Base-by-base conservation (phyloP, 2,797 vertebrate species). In the Coranthus polyacanthus region DNA sequence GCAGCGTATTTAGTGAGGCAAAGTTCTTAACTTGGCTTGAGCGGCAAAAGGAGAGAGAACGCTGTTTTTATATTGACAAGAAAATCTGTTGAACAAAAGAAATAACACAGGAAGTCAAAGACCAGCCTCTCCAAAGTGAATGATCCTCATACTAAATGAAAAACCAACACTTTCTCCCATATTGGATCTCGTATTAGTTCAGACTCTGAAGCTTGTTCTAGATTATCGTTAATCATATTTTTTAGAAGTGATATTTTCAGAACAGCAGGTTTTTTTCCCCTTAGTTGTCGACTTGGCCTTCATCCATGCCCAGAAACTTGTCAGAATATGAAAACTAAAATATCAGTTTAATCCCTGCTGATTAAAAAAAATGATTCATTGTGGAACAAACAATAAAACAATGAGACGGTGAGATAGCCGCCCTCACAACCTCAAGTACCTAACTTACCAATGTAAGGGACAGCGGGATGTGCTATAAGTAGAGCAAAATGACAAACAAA, bases 401-500 rank as follows among this genome's bases (percentile, higher is more conserved):
- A 46, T 20, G 50, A 71, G 15, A 47, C 20, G n/a, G 18, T 9
- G 49, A 82, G 24, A 72, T 29, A 58, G 18, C 17, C 68, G 68
- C 38, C 37, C 52, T 61, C 58, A 63, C 62, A 57, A 49, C 67
- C 45, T 69, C 8, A 6, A 13, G 7, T 8, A 47, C 82, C 54
- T 65, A 49, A 63, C 63, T 58, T 57, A 10, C 58, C 51, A 78
- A 83, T 56, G 84, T 84, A 86, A 71, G 68, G 69, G 86, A 91
- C 82, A 91, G 75, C 69, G 75, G 78, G 78, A 88, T 78, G 61
- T 72, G 71, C 42, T 62, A 64, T 64, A 85, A 83, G 78, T 81
- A 73, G 72, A 82, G 72, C 86, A 83, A 89, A 91, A 88, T 90
- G 89, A 91, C 90, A 94, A 90, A 92, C 84, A 90, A 89, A 91